Base-by-base conservation (phyloP, 2,888 invertebrate species). In the Anagyrus pseudococci region DNA sequence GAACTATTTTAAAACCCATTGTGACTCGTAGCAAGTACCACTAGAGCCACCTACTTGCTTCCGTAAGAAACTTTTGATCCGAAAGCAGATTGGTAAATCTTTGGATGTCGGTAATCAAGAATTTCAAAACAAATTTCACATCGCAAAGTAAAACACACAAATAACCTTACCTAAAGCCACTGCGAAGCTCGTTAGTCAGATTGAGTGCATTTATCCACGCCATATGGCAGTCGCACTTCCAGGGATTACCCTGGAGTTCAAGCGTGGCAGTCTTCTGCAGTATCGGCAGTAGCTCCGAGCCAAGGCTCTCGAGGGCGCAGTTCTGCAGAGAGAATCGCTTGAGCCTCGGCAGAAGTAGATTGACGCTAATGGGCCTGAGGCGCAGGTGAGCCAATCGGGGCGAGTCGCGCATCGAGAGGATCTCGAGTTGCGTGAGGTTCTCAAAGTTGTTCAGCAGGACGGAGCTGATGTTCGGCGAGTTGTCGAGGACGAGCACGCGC, bases 201-300 rank as follows among this genome's bases (percentile, higher is more conserved):
- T 84, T 83, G 33, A 84, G 68, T 7, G 74, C 56, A 69, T 82
- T 82, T 17, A 85, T 52, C 87, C 87, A 87, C 22, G 77, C 72
- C 48, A 89, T 78, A 19, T 83, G 80, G 72, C 89, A 89, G 70
- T 89, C 87, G 69, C 89, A 89, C 10, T 77, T 77, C 89, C 88
- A 89, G 0, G 85, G 85, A 74, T 89, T 89, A 1, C 85, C 84
- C 68, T 87, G 85, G 10, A 89, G 69, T 69, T 86, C 86, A 48
- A 89, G 67, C 43, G 79, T 72, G 0, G 78, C 64, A 1, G 84
- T 73, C 47, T 81, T 82, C 15, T 85, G 83, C 61, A 86, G 80
- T n/a, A 85, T 83, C 46, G 78, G 75, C 41, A 73, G 68, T 52
- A 86, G 72, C 22, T 78, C 80, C 23, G 75, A 69, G 22, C 82